Evolutionary conservation across 1,140 invertebrate species (phyloP).

Genomic region (Branchinecta lindahli): DNA sequence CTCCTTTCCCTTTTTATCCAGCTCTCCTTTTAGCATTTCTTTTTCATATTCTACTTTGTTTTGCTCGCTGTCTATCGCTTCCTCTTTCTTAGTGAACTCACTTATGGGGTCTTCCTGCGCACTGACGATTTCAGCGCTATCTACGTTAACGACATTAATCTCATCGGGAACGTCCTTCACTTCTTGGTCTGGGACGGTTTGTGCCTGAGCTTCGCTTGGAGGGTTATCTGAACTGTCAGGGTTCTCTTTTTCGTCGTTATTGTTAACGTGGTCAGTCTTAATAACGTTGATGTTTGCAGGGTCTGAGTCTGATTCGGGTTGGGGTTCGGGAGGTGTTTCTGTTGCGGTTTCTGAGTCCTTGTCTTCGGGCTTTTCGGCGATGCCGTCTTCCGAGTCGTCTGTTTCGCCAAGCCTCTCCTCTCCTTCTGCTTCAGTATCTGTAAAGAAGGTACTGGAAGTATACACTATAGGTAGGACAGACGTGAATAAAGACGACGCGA

Average conservation of each 20-base stretch:
- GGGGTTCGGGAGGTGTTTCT: constrained; percentile 17
- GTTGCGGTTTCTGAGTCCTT: constrained; percentile 24
- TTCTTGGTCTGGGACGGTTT: no score
- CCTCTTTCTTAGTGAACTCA: constrained; percentile 18
- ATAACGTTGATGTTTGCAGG: constrained; percentile 12
- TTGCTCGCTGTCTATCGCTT: constrained; percentile 25
- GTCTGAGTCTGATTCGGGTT: not conserved
- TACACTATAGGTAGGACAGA: no score
- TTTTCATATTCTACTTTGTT: not conserved
- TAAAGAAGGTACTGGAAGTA: no score
- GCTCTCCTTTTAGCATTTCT: no score
- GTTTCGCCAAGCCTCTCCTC: constrained; percentile 20
- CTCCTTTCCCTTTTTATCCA: no score
- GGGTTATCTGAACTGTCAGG: no score
- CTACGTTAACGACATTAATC: constrained; percentile 12
- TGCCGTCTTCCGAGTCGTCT: constrained; percentile 16
- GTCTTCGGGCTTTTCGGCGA: constrained; percentile 20
- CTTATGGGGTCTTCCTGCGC: constrained; percentile 17
- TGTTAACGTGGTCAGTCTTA: constrained; percentile 10
- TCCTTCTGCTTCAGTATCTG: constrained; percentile 21
- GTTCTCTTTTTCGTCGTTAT: constrained; percentile 19
- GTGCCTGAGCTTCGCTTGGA: no score
- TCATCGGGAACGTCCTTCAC: no score
- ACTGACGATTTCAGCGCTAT: constrained; percentile 11
- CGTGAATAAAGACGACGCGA: no score